These are phyloP conservation scores for Lamellibrachia satsuma DNA, from an alignment of 2,888 invertebrate genomes.

Conservation along the genomic window DNA sequence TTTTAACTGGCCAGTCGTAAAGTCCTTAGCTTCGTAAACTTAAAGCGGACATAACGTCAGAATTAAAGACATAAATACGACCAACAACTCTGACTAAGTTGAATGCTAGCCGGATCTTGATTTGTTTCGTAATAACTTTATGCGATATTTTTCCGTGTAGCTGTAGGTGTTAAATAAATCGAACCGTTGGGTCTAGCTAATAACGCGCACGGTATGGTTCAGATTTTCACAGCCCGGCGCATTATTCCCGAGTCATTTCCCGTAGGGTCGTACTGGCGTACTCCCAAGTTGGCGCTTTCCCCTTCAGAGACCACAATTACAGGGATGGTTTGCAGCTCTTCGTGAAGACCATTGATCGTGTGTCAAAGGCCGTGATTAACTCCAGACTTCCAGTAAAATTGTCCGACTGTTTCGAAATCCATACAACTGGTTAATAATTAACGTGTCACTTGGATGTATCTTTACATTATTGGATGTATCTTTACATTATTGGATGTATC, in stretches of 20 bases:
- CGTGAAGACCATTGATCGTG: not conserved
- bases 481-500: too few species aligned
- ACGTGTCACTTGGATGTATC: not conserved
- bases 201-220: not conserved
- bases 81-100: not conserved
- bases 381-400: not conserved
- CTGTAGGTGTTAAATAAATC: not conserved
- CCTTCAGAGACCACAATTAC: not conserved
- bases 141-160: not conserved
- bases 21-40: not conserved
- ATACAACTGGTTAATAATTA: too few species aligned
- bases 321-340: not conserved
- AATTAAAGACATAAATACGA: too few species aligned
- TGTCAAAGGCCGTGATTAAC: not conserved
- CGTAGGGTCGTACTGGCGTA: not conserved
- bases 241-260: not conserved
- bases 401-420: not conserved
- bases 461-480: not conserved
- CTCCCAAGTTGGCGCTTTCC: not conserved
- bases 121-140: not conserved
- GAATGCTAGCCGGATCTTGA: not conserved
- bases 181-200: not conserved
- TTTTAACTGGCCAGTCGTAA: not conserved
- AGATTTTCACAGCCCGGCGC: not conserved
- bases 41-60: too few species aligned